Evolutionary conservation across 2,113 vertebrate genomes (phyloP), one percentile per base, ranked within the genome.

Genomic region (Rostratula benghalensis): DNA sequence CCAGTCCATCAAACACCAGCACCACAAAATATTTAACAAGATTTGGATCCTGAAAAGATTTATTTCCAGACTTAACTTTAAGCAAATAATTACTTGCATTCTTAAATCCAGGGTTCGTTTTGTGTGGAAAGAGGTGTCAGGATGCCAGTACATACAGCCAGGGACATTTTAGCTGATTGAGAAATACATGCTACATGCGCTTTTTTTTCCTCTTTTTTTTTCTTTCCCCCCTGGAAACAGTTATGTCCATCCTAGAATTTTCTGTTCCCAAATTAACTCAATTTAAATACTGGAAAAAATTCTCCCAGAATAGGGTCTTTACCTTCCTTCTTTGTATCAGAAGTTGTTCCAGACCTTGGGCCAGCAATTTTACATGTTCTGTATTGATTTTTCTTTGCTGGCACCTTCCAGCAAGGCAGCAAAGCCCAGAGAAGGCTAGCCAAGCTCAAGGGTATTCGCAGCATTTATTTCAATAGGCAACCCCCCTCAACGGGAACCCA

Each of bases 131-230:
- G 91, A 94, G 46, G 73, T 94, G 81, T 95, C 93, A 85, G 89
- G 78, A 94, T 95, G 95, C 95, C 95, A 96, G 7, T 96, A 95
- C 91, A 94, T 96, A 97, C 95, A 93, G 95, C 94, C 94, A 97
- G 91, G 83, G 94, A 97, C 83, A 94, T 93, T 93, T 95, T 83
- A 93, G 94, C 79, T 90, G 95, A 97, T 94, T 97, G 95, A 97
- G 94, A 97, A 97, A 95, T 69, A 84, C 59, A 37, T 45, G 51
- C 2, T 69, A 84, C 59, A 37, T 45, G 51, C 2, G 9, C 53
- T 45, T 59, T 43, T 48, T 73, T 39, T 33, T 1, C 3, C 7
- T 10, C 8, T 19, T 6, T 10, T 20, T 78, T 35, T 45, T n/a
- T 18, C 35, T 3, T 23, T 23, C 9, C 10, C 46, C 46, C 19